A percentile compares a stretch with the other conserved stretches of the same genome.
phyloP scores from a whole-genome alignment of 2,113 vertebrate species.

The Malurus alboscapulatus region DNA sequence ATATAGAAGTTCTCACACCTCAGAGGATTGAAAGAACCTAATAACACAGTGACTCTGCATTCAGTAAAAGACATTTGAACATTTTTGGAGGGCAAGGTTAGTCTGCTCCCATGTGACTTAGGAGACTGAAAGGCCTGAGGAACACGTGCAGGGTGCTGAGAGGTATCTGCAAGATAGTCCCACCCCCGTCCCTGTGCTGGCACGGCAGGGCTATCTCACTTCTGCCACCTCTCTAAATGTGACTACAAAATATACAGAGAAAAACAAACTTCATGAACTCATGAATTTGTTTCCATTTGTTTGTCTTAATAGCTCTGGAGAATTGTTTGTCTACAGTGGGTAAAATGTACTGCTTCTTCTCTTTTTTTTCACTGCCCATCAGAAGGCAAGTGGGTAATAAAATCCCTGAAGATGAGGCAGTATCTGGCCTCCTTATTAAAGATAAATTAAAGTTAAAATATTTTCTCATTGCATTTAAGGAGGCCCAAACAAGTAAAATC shows the following conservation, averaged over 20 bases:
- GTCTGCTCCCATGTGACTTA: not conserved
- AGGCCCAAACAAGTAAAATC: not conserved
- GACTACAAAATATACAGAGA: not conserved
- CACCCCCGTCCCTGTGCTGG: rapidly evolving
- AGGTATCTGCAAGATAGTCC: not conserved
- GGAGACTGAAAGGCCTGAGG: not conserved
- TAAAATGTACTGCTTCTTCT: not conserved
- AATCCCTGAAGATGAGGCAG: not conserved
- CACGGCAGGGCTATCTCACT: rapidly evolving
- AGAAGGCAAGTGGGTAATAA: not conserved
- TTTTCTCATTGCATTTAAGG: not conserved
- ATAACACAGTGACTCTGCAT: not conserved
- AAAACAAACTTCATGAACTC: not conserved
- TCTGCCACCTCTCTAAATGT: not conserved
- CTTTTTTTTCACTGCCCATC: not conserved
- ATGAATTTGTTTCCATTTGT: not conserved
- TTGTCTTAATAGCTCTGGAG: not conserved
- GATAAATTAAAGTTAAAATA: not conserved
- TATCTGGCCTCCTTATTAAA: not conserved
- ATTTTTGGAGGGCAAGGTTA: not conserved
- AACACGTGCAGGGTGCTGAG: not conserved
- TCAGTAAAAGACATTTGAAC: not conserved
- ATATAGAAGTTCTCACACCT: not conserved
- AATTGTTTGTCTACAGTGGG: not conserved
- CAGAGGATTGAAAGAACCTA: rapidly evolving